Evolutionary conservation across 1,140 invertebrate genomes (phyloP).

Genomic region (Drosophila lacertosa): DNA sequence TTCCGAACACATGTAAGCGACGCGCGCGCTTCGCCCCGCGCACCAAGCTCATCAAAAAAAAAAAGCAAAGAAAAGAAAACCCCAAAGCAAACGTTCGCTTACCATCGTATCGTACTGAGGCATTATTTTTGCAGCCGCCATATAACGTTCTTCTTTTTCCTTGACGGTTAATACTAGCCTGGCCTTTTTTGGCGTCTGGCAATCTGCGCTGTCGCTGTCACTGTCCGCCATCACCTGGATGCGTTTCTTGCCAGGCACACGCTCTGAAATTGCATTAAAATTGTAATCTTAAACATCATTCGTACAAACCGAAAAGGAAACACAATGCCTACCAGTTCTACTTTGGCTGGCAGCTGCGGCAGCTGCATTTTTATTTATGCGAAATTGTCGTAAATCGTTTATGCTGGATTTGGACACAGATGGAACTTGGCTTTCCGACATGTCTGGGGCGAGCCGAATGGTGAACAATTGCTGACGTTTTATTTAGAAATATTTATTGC

Average conservation of each 20-base stretch:
- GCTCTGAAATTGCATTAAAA: constrained; percentile 61
- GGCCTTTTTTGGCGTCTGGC: constrained; percentile 64
- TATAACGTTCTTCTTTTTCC: constrained; percentile 80
- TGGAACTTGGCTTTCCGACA: constrained; percentile 66
- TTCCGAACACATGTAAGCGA: constrained; percentile 51
- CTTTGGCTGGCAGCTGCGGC: constrained; percentile 31
- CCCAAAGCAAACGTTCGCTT: constrained; percentile 23
- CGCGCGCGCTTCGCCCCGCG: constrained; percentile 27
- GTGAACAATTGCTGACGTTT: constrained; percentile 38
- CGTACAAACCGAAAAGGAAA: constrained; percentile 26
- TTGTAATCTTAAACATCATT: no score
- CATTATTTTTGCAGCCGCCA: constrained; percentile 75
- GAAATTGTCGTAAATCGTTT: constrained; percentile 80
- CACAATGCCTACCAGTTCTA: constrained; percentile 67
- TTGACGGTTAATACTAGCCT: constrained; percentile 71
- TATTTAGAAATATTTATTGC: constrained; percentile 50
- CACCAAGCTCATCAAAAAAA: background rate
- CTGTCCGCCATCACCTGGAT: constrained; percentile 79
- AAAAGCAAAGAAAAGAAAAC: constrained; percentile 1
- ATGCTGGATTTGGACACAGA: constrained; percentile 67
- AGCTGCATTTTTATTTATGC: constrained; percentile 69
- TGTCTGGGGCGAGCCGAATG: constrained; percentile 37
- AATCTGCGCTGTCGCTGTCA: constrained; percentile 72
- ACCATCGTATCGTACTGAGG: constrained; percentile 83
- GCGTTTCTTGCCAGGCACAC: constrained; percentile 79